Conservation (phyloP, 2,888 invertebrate genomes). For the Perizoma affinitatum region DNA sequence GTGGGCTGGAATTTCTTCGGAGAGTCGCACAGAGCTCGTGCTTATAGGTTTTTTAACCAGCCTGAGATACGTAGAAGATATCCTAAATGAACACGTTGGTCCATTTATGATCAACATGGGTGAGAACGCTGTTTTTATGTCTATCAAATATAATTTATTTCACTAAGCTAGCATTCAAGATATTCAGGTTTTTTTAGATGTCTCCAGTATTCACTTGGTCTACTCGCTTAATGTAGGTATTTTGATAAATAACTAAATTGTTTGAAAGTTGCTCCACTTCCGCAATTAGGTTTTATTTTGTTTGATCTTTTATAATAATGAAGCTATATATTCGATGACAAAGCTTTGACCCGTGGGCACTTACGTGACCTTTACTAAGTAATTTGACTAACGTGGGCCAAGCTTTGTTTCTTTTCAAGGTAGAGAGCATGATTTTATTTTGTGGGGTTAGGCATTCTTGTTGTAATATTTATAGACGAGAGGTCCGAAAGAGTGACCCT, state of each 20-base stretch:
- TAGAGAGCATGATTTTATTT: neutral
- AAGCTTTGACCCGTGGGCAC: constrained; percentile 7
- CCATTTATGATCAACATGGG: too few relatives aligned
- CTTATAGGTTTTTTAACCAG: too few relatives aligned
- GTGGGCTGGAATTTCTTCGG: too few relatives aligned
- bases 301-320: constrained; percentile 9
- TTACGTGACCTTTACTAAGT: constrained; percentile 3
- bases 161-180: too few relatives aligned
- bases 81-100: too few relatives aligned
- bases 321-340: constrained; percentile 6
- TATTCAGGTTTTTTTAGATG: too few relatives aligned
- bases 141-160: too few relatives aligned
- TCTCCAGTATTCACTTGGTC: too few relatives aligned
- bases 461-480: neutral
- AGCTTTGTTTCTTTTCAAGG: constrained; percentile 1
- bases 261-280: neutral
- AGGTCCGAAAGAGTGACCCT: too few relatives aligned
- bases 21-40: too few relatives aligned
- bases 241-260: neutral
- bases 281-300: neutral
- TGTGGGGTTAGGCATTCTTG: neutral
- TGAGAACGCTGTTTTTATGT: too few relatives aligned
- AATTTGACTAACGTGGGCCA: constrained; percentile 1
- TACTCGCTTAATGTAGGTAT: neutral
- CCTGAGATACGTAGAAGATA: too few relatives aligned